Percentiles rank a stretch among this genome's conserved stretches.
phyloP scores from a whole-genome alignment of 2,888 invertebrate genomes.

The Cerceris rybyensis region DNA sequence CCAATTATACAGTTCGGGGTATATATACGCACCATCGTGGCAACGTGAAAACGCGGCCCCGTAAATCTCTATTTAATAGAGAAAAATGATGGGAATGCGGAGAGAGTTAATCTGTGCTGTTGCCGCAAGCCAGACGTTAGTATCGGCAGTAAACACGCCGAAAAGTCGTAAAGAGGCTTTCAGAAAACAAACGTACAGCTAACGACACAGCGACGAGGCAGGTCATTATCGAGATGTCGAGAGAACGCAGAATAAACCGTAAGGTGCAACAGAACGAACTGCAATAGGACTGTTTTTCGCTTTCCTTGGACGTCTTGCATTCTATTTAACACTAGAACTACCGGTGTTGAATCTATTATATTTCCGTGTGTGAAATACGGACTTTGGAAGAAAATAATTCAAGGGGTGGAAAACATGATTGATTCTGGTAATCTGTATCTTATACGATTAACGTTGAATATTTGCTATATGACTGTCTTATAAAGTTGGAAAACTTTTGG shows the following conservation, averaged over 20 bases:
- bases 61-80: slow-evolving; percentile 60
- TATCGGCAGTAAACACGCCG: slow-evolving; percentile 55
- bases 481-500: too few relatives aligned
- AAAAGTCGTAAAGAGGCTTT: slow-evolving; percentile 64
- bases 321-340: not conserved
- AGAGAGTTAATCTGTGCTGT: slow-evolving; percentile 53
- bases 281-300: slow-evolving; percentile 22
- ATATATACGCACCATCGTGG: slow-evolving; percentile 22
- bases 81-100: slow-evolving; percentile 59
- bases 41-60: slow-evolving; percentile 24
- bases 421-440: too few relatives aligned
- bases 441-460: too few relatives aligned
- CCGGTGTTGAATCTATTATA: too few relatives aligned
- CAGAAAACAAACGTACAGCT: slow-evolving; percentile 42
- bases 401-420: too few relatives aligned
- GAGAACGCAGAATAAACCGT: not conserved
- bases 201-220: slow-evolving; percentile 34
- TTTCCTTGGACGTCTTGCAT: slow-evolving; percentile 5
- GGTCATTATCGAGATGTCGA: slow-evolving; percentile 47
- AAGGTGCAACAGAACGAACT: slow-evolving; percentile 2
- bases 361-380: too few relatives aligned
- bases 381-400: too few relatives aligned
- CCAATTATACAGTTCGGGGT: slow-evolving; percentile 26
- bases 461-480: too few relatives aligned
- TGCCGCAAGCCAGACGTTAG: slow-evolving; percentile 46